Evolutionary conservation across 1,140 invertebrate species (phyloP).

Genomic region (Meloidogyne chitwoodi): DNA sequence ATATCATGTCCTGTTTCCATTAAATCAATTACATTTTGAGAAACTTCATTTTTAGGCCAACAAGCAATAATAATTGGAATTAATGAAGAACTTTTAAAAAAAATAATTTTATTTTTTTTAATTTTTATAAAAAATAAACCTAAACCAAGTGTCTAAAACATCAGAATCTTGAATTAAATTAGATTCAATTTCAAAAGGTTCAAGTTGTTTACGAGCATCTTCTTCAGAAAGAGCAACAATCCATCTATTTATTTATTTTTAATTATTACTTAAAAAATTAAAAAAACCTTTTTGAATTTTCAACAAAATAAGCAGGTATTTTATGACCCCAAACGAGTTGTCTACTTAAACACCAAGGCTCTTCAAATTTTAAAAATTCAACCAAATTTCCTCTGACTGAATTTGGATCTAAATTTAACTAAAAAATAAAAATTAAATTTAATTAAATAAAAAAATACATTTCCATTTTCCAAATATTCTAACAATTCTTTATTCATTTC

Average conservation of each 20-base stretch:
- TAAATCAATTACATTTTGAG: slow-evolving; percentile 69
- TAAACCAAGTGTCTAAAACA: slow-evolving; percentile 97
- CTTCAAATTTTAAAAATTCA: slow-evolving; percentile 87
- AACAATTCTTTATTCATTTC: slow-evolving; percentile 75
- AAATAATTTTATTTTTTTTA: not conserved
- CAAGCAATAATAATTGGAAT: slow-evolving; percentile 95
- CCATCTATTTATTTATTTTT: slow-evolving; percentile 21
- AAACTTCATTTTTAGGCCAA: slow-evolving; percentile 75
- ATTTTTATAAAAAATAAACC: not conserved
- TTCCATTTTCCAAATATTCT: slow-evolving; percentile 64
- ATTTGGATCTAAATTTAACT: slow-evolving; percentile 86
- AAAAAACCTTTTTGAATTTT: slow-evolving; percentile 9
- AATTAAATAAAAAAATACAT: not conserved
- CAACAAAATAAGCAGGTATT: slow-evolving; percentile 82
- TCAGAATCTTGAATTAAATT: slow-evolving; percentile 72
- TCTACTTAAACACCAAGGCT: slow-evolving; percentile 64
- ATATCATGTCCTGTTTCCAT: slow-evolving; percentile 98
- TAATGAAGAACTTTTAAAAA: slow-evolving; percentile 74
- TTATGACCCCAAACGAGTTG: slow-evolving; percentile 99
- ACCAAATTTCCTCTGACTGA: slow-evolving; percentile 75
- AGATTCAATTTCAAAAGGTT: not conserved
- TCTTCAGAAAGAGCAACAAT: slow-evolving; percentile 27
- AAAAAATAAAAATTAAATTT: slow-evolving; percentile 63
- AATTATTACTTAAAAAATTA: not conserved
- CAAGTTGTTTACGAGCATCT: slow-evolving; percentile 26